Evolutionary conservation across 2,797 vertebrate genomes (phyloP).

Genomic region (Phalanger gymnotis): DNA sequence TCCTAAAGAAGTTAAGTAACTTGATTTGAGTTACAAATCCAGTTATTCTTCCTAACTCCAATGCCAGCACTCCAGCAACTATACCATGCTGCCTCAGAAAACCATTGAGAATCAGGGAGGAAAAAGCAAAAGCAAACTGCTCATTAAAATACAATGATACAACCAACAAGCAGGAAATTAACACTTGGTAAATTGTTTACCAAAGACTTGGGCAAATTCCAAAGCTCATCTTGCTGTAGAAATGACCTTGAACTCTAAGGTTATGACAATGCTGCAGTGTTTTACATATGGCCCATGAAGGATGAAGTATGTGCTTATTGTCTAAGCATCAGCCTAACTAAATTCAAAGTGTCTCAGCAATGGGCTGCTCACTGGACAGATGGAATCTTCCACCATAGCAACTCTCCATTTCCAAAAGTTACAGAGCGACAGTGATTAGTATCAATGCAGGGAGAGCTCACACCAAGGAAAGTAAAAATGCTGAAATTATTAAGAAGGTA

Average conservation of each 20-base stretch:
- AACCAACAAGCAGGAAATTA: not conserved
- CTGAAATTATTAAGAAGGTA: not conserved
- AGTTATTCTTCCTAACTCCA: not conserved
- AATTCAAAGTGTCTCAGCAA: not conserved
- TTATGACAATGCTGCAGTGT: not conserved
- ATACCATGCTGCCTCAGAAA: not conserved
- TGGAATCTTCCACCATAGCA: not conserved
- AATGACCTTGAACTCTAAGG: not conserved
- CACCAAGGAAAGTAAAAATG: not conserved
- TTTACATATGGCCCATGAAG: not conserved
- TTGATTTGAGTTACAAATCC: not conserved
- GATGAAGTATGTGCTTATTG: not conserved
- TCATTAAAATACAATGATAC: not conserved
- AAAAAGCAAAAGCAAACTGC: not conserved
- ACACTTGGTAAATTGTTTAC: not conserved
- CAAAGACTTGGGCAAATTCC: not conserved
- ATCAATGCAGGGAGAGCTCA: not conserved
- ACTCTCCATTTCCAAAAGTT: not conserved
- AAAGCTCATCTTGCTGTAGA: not conserved
- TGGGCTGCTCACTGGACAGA: not conserved
- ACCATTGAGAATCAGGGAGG: not conserved
- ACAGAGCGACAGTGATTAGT: not conserved
- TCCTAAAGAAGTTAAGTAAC: not conserved
- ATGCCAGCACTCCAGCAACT: not conserved
- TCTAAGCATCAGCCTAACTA: not conserved